These are phyloP conservation scores for Xylocopa sonorina DNA, from an alignment of 1,140 invertebrate genomes.

Conservation along the genomic window DNA sequence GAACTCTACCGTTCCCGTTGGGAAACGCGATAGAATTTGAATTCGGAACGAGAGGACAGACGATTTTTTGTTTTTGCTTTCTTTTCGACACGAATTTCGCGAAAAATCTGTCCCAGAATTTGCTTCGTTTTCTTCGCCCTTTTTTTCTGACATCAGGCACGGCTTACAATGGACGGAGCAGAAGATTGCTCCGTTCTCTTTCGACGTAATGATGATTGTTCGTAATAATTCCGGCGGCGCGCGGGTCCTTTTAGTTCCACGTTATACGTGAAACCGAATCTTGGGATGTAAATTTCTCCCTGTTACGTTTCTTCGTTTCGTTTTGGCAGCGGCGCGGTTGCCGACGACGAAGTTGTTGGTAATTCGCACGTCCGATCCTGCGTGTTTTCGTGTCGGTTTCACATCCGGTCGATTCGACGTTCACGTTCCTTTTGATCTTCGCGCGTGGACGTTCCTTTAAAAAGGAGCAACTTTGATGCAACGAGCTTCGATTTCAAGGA, in stretches of 20 bases:
- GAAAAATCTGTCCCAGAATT: slow-evolving; percentile 17
- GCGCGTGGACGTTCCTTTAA: background rate
- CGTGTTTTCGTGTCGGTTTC: slow-evolving; percentile 45
- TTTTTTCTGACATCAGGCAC: slow-evolving; percentile 41
- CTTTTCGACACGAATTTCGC: too few relatives aligned
- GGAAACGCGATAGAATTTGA: background rate
- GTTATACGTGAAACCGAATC: slow-evolving; percentile 68
- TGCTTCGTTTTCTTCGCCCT: slow-evolving; percentile 23
- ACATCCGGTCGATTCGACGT: slow-evolving; percentile 31
- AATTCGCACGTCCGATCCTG: slow-evolving; percentile 59
- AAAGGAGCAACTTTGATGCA: background rate
- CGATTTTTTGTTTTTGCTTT: background rate
- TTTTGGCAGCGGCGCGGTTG: slow-evolving; percentile 38
- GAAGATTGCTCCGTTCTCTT: slow-evolving; percentile 69
- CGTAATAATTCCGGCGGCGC: slow-evolving; percentile 74
- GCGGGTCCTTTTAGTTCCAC: slow-evolving; percentile 78
- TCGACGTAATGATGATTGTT: slow-evolving; percentile 76
- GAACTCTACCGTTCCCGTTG: too few relatives aligned
- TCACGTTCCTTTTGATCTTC: background rate
- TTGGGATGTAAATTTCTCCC: slow-evolving; percentile 57
- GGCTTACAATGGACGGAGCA: slow-evolving; percentile 67
- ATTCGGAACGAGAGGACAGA: background rate
- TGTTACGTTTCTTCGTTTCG: slow-evolving; percentile 45
- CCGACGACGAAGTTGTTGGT: slow-evolving; percentile 62
- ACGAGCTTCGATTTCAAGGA: background rate